Percentiles rank a stretch among this genome's conserved stretches.
These are phyloP conservation scores for Dissostichus mawsoni DNA, from an alignment of 2,113 vertebrate species.

Conservation along the genomic window DNA sequence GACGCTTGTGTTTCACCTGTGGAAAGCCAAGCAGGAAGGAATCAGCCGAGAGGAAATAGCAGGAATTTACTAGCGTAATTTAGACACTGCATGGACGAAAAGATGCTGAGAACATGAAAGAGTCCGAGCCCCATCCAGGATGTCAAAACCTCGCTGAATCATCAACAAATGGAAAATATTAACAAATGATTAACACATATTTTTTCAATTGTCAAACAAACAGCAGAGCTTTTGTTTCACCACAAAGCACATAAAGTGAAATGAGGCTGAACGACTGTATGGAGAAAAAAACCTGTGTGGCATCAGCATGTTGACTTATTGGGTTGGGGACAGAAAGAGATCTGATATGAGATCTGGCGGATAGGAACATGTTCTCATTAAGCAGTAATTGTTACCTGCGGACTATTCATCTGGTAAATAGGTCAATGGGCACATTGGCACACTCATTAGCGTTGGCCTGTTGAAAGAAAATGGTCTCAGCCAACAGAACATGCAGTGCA, in stretches of 20 bases:
- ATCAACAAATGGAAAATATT: slow-evolving; percentile 18
- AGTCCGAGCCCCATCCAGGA: neutral
- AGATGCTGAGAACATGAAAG: neutral
- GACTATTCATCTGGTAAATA: slow-evolving; percentile 70
- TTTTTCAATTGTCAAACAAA: slow-evolving; percentile 50
- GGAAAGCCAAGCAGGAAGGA: slow-evolving; percentile 59
- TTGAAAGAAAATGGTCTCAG: slow-evolving; percentile 18
- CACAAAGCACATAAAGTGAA: slow-evolving; percentile 34
- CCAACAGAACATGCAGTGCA: neutral
- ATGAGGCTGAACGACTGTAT: slow-evolving; percentile 3
- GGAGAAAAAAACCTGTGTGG: slow-evolving; percentile 18
- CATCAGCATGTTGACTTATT: slow-evolving; percentile 60
- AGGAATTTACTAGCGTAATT: slow-evolving; percentile 38
- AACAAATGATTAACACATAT: slow-evolving; percentile 8
- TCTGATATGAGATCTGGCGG: slow-evolving; percentile 66
- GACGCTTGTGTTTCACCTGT: slow-evolving; percentile 67
- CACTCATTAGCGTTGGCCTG: slow-evolving; percentile 14
- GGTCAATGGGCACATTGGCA: slow-evolving; percentile 62
- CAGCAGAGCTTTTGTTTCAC: slow-evolving; percentile 40
- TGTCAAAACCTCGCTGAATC: neutral
- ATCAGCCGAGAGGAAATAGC: slow-evolving; percentile 55
- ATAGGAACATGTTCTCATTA: slow-evolving; percentile 60
- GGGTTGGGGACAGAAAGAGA: slow-evolving; percentile 48
- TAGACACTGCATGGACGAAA: neutral
- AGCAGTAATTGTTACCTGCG: slow-evolving; percentile 72